These are phyloP conservation scores for Ectobius pallidus DNA, from an alignment of 2,888 invertebrate species.

Conservation along the genomic window DNA sequence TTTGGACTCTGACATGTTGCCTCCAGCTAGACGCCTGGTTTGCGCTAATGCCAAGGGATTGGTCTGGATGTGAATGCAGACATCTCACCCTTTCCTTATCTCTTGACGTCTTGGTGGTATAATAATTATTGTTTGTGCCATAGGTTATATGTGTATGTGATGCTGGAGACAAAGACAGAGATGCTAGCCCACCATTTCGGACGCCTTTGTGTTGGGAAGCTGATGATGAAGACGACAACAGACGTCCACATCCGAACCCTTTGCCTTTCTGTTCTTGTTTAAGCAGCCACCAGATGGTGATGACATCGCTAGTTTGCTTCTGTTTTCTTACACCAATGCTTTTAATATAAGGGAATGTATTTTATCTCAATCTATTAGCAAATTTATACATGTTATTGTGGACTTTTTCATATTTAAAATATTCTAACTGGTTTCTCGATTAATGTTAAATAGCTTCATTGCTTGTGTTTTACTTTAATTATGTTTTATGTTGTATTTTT, in stretches of 20 bases:
- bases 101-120: too few relatives aligned
- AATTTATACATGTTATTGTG: too few relatives aligned
- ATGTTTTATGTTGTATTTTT: too few relatives aligned
- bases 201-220: constrained; percentile 5
- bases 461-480: too few relatives aligned
- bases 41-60: too few relatives aligned
- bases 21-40: neutral
- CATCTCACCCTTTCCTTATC: neutral
- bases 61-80: neutral
- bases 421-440: too few relatives aligned
- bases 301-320: neutral
- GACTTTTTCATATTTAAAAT: too few relatives aligned
- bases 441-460: too few relatives aligned
- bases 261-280: constrained; percentile 4
- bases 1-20: neutral
- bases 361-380: too few relatives aligned
- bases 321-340: too few relatives aligned
- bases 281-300: neutral
- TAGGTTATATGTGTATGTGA: constrained; percentile 11
- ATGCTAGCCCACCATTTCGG: neutral
- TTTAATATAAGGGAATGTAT: too few relatives aligned
- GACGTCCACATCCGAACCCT: constrained; percentile 5
- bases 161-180: neutral
- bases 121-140: constrained; percentile 18
- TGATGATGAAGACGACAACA: constrained; percentile 12